Base-by-base conservation (phyloP, 1,140 invertebrate species). In the Hyphantria cunea region DNA sequence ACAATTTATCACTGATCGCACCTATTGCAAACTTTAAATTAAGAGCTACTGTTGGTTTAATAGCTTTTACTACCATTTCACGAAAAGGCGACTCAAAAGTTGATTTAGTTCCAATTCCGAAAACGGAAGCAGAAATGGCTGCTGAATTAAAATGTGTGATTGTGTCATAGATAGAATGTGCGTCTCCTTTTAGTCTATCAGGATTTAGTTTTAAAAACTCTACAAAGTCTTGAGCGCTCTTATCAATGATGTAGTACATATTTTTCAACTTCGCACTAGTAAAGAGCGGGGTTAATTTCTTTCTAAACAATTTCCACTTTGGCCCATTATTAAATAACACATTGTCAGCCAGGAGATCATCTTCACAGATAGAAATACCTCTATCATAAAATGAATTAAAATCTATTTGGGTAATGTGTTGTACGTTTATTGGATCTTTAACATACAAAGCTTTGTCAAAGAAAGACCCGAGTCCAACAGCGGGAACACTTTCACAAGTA, bases 261-360 rank as follows among this genome's bases (percentile, higher is more conserved):
- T 76, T 83, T 64, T 83, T 88, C 0, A 92, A 76, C 79, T 92
- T 92, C 0, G 72, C 65, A 0, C 86, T 71, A 6, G 84, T 90
- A 66, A 92, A 92, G 0, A 82, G 66, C 1, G 91, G 89, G 0
- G 80, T 80, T 59, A 92, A 68, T 45, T 80, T 91, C 25, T 86
- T 78, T 50, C 91, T 61, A 41, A 90, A 70, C 1, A 85, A 68
- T 67, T 89, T 86, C 91, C 89, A 92, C 51, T 47, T 7, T 4
- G 70, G 66, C n/a, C 78, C 85, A 39, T 75, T 68, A 65, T 74
- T 65, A 31, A 71, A 76, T 17, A 93, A 91, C 14, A 94, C 64
- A 64, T 93, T 90, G 2, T 89, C 88, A 17, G 86, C 84, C 0
- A 94, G 34, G 0, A 91, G 89, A 69, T 94, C 92, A 0, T 82